Base-by-base conservation (phyloP, 2,113 vertebrate genomes). In the Oenanthe oenanthe region DNA sequence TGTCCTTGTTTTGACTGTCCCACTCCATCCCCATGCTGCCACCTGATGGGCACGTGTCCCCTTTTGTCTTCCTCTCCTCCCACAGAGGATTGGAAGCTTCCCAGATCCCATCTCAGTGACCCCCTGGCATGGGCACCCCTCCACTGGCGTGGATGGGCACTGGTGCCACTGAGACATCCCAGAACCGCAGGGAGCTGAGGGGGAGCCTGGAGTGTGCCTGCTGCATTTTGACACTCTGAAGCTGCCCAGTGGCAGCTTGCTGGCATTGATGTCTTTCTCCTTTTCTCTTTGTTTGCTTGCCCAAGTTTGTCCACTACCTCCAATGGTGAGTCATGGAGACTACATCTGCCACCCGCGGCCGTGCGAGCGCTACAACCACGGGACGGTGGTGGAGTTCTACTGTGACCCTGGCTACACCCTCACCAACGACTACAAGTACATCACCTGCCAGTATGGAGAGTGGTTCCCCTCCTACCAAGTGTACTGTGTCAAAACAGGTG, bases 381-480 rank as follows among this genome's bases (percentile, higher is more conserved):
- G 98, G 12, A 99, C 98, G 0, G 98, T 99, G 89, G 98, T 99
- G 65, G 98, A 99, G 90, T 99, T 98, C 74, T 98, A 98, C 97
- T 99, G 98, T 62, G 98, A 99, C 43, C 98, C 98, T 3, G 98
- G 98, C 45, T 99, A 98, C 97, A 97, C 98, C 90, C 97, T 99
- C 92, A 98, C 98, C 93, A 98, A 98, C 6, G 98, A 99, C 88
- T 99, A 99, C 97, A 98, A 98, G 88, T 99, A 99, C 92, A 98
- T 99, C 95, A 99, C 98, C 67, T 99, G 98, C 96, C 98, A 99
- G 96, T 98, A 98, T 0, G 98, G 98, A 58, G 98, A 98, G 87
- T 99, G 98, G 98, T 98, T 98, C 92, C 98, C 98, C 19, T 98
- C 98, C 72, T 98, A 98, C 89, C 98, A 98, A 50, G 98, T 99